Conservation (phyloP, 2,113 vertebrate genomes). For the Chloropsis cyanopogon region DNA sequence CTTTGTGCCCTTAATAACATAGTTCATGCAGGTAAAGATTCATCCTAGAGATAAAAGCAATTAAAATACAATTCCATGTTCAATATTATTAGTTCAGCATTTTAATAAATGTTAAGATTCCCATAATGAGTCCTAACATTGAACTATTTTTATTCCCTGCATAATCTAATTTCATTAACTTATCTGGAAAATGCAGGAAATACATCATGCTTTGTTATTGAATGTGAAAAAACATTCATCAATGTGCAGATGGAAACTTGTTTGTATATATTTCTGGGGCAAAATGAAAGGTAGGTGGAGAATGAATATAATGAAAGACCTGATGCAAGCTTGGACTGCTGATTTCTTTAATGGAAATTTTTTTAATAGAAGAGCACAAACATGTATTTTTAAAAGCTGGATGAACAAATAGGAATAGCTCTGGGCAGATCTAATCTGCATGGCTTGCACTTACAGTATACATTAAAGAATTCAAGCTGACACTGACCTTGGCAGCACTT, state of each 20-base stretch:
- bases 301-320: not conserved
- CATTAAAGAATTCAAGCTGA: conserved; percentile 47
- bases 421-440: conserved; percentile 42
- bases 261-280: not conserved
- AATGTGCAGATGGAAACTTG: not conserved
- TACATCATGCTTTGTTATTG: not conserved
- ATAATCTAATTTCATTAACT: conserved; percentile 11
- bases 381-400: conserved; percentile 41
- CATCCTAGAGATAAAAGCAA: not conserved
- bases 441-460: conserved; percentile 15
- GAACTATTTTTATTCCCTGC: conserved; percentile 16
- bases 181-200: conserved; percentile 9
- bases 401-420: conserved; percentile 42
- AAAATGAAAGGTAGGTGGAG: conserved; percentile 7
- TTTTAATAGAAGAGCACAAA: conserved; percentile 34
- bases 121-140: not conserved
- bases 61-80: not conserved
- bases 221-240: not conserved
- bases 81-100: conserved; percentile 3
- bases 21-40: not conserved
- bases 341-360: conserved; percentile 8
- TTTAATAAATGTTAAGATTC: not conserved
- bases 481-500: conserved; percentile 44
- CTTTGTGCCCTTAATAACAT: not conserved
- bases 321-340: not conserved